A percentile compares a stretch with the other conserved stretches of the same genome.
Evolutionary conservation across 2,888 invertebrate genomes (phyloP).

Genomic region (Chrysotoxum bicinctum): DNA sequence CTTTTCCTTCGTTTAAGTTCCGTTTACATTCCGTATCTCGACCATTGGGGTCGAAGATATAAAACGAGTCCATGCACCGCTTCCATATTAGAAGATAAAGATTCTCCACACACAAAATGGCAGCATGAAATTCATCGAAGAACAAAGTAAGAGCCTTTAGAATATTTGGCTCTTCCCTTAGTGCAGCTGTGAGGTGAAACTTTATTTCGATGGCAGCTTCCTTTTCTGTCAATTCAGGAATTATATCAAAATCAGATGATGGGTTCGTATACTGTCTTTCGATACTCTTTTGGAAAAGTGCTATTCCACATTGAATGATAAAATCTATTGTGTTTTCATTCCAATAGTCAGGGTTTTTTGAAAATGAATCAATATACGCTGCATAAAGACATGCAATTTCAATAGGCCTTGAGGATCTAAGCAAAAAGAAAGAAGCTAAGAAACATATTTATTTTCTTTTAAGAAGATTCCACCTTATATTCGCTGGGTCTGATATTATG

Average conservation of each 20-base stretch:
- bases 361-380: slow-evolving; percentile 78
- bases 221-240: slow-evolving; percentile 77
- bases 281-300: slow-evolving; percentile 74
- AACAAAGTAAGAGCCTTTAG: slow-evolving; percentile 77
- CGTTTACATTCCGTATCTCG: slow-evolving; percentile 76
- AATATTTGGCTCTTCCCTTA: slow-evolving; percentile 77
- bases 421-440: neutral
- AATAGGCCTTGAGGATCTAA: slow-evolving; percentile 75
- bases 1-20: slow-evolving; percentile 81
- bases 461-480: neutral
- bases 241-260: slow-evolving; percentile 77
- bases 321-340: slow-evolving; percentile 76
- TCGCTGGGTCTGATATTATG: slow-evolving; percentile 27
- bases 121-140: slow-evolving; percentile 77
- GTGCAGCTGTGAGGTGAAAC: slow-evolving; percentile 76
- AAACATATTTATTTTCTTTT: neutral
- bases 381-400: slow-evolving; percentile 78
- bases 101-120: slow-evolving; percentile 76
- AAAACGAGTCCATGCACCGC: slow-evolving; percentile 82
- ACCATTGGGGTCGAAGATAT: slow-evolving; percentile 85
- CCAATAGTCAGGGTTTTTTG: slow-evolving; percentile 78
- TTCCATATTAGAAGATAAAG: slow-evolving; percentile 82
- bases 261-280: slow-evolving; percentile 75
- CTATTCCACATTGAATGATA: slow-evolving; percentile 76
- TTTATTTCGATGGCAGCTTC: slow-evolving; percentile 76